These are phyloP conservation scores for Eumerus sabulonum DNA, from an alignment of 2,888 invertebrate species.

Conservation along the genomic window DNA sequence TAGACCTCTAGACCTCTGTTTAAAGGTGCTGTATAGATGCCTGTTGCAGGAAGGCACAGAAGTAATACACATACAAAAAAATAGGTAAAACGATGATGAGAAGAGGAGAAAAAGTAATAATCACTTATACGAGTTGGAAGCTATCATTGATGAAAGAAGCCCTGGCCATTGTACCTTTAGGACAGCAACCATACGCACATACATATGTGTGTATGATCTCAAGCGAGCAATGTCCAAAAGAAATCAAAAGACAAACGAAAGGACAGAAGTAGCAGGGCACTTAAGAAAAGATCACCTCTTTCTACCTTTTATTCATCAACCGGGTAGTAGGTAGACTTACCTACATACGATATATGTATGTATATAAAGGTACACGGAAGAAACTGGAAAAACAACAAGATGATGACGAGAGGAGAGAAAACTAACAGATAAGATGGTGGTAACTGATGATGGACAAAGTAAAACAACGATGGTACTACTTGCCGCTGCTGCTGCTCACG, in stretches of 20 bases:
- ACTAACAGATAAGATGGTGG: constrained; percentile 60
- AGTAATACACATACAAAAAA: constrained; percentile 1
- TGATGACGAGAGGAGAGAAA: constrained; percentile 9
- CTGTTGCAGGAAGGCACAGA: constrained; percentile 10
- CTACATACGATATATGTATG: too few species aligned
- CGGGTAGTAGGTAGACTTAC: constrained; percentile 24
- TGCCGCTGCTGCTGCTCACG: constrained; percentile 44
- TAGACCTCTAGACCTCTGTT: constrained; percentile 2
- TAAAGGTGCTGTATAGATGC: constrained; percentile 4
- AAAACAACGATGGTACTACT: constrained; percentile 37
- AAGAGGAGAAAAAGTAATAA: constrained; percentile 19
- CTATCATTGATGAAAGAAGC: constrained; percentile 67
- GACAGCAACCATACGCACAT: not conserved
- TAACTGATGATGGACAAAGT: constrained; percentile 62
- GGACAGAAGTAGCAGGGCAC: constrained; percentile 58
- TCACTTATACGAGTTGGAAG: constrained; percentile 34
- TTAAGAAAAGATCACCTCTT: constrained; percentile 59
- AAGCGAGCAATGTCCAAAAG: not conserved
- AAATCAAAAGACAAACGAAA: constrained; percentile 10
- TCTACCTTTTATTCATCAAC: constrained; percentile 53
- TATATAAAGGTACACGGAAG: constrained; percentile 23
- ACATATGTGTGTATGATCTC: not conserved
- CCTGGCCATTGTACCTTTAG: constrained; percentile 28
- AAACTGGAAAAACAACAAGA: constrained; percentile 55
- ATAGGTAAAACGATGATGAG: not conserved